Evolutionary conservation across 2,888 invertebrate species (phyloP).

Genomic region (Spicauda simplicius): DNA sequence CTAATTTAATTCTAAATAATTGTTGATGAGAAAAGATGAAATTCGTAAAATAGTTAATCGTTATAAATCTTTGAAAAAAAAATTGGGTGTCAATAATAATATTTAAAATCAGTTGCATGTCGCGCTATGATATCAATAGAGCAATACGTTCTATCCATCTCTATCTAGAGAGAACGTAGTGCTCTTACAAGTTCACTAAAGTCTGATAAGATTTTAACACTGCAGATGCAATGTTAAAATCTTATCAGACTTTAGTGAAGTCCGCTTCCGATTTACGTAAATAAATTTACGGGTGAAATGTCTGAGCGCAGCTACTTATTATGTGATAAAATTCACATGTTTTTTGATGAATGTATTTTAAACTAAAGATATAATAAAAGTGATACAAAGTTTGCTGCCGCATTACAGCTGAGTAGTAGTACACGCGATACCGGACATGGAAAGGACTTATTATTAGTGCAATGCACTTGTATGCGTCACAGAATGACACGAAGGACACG

Average conservation of each 20-base stretch:
- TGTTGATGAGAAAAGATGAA: no score
- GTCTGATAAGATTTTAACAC: neutral
- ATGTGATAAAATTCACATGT: neutral
- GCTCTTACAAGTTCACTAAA: no score
- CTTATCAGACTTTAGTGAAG: neutral
- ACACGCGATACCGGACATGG: constrained; percentile 62
- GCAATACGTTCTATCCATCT: no score
- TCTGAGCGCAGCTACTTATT: neutral
- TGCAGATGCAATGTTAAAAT: no score
- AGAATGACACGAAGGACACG: constrained; percentile 73
- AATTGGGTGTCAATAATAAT: no score
- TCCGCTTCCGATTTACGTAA: neutral
- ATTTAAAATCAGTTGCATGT: no score
- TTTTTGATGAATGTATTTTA: constrained; percentile 2
- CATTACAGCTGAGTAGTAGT: constrained; percentile 42
- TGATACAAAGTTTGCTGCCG: constrained; percentile 22
- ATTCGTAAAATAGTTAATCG: no score
- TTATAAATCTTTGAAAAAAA: no score
- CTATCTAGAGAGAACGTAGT: no score
- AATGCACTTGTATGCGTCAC: constrained; percentile 82
- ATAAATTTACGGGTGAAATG: neutral
- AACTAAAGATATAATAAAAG: constrained; percentile 3
- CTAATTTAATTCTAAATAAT: no score
- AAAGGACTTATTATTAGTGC: constrained; percentile 77
- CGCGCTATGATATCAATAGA: no score